phyloP scores from a whole-genome alignment of 1,140 invertebrate species.

The Meloidogyne chitwoodi region DNA sequence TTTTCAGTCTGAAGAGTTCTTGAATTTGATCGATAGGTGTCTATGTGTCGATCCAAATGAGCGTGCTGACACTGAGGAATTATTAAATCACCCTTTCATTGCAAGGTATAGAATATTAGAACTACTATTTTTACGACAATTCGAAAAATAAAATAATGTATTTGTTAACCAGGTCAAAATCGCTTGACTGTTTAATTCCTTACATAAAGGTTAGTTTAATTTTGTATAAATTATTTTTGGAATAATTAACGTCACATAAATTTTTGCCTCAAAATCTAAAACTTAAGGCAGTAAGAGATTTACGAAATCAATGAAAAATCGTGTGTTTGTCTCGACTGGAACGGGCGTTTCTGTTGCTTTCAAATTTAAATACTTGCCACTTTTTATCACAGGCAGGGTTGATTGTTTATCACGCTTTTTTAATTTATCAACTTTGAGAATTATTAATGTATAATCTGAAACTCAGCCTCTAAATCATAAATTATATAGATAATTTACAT shows the following conservation, averaged over 20 bases:
- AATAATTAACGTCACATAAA: no score
- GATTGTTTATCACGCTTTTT: no score
- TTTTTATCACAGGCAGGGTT: no score
- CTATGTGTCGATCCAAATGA: constrained; percentile 44
- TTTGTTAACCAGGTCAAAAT: not conserved
- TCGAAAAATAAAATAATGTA: no score
- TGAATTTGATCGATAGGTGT: constrained; percentile 56
- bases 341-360: not conserved
- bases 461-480: no score
- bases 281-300: not conserved
- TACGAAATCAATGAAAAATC: not conserved
- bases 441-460: no score
- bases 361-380: not conserved
- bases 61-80: constrained; percentile 53
- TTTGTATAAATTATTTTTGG: no score
- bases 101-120: not conserved
- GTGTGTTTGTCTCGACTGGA: not conserved
- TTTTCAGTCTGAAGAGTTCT: constrained; percentile 43
- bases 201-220: not conserved
- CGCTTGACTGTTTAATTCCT: not conserved
- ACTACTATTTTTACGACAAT: not conserved
- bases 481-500: no score
- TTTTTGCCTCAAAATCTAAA: no score
- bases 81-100: constrained; percentile 54
- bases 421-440: no score